phyloP scores from a whole-genome alignment of 2,113 vertebrate species.

The Mustela lutreola region DNA sequence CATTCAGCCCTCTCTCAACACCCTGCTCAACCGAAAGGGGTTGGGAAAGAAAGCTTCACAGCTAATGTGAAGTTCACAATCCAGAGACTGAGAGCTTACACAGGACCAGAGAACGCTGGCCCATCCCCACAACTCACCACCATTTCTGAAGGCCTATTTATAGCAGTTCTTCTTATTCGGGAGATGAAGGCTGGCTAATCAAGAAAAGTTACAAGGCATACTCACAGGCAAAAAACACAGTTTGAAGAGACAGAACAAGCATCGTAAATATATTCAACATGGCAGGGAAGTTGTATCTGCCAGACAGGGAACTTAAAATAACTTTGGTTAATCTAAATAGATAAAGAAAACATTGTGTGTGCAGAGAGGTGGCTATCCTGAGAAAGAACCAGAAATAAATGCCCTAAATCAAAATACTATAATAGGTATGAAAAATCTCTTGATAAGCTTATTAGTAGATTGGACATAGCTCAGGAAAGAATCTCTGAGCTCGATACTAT shows the following conservation, averaged over 20 bases:
- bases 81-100: neutral
- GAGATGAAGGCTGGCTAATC: no score
- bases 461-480: neutral
- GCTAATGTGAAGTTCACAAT: neutral
- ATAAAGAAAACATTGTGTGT: no score
- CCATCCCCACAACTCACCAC: no score
- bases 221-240: neutral
- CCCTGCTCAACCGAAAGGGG: neutral
- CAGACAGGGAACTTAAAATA: neutral
- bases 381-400: neutral
- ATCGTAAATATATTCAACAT: no score
- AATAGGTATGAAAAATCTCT: neutral
- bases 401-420: neutral
- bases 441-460: neutral
- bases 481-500: neutral
- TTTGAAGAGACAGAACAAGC: neutral
- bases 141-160: neutral
- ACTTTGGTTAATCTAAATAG: neutral
- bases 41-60: no score
- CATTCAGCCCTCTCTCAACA: neutral
- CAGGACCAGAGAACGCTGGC: accelerated
- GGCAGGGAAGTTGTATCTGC: neutral
- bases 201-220: neutral
- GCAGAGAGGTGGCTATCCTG: neutral
- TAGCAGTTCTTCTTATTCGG: neutral